Evolutionary conservation across 1,140 invertebrate species (phyloP), one percentile per base, ranked within the genome.

Genomic region (Aphelenchoides besseyi): DNA sequence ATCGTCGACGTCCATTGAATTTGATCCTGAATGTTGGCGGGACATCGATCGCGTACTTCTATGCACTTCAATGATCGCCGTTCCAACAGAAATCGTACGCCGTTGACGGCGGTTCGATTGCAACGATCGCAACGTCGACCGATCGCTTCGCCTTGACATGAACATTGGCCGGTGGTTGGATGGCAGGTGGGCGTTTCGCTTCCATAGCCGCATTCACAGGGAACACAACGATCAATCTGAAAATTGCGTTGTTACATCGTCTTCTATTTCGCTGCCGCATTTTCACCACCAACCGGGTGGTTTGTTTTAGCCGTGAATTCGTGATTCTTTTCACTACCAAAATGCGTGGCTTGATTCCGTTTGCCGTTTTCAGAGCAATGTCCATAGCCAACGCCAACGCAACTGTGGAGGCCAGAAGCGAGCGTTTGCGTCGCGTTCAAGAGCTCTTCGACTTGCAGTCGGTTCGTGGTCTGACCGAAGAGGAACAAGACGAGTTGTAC

Each of bases 41-140:
- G 75, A 63, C 81, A 83, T 8, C 68, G 55, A 59, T 72, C 79
- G n/a, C 61, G 55, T 18, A 84, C 33, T 18, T 55, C 48, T 37
- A 68, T 52, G 70, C 81, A 83, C 63, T 74, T 79, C 32, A 81
- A 32, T 1, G 75, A 70, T 54, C 74, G 79, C 37, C 71, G 28
- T 35, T 84, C 83, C 32, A 82, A 63, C 23, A 73, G 67, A 1
- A 52, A 35, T 66, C 18, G 48, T 0, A 74, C 5, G 18, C 33
- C 54, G 37, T 26, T 33, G 30, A 62, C 8, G 23, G n/a, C 55
- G 53, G 28, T 74, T 52, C 18, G 0, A n/a, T 32, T 69, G 55
- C 81, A 83, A 36, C 79, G 68, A 69, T 83, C 81, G 70, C 81
- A 83, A 37, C 81, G 69, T 32, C 71, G 29, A n/a, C 81, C 81